Evolutionary conservation across 53 echinoderm and acorn worm genomes (phyloP), one percentile per base, ranked within the genome.

Genomic region (Astropecten irregularis): DNA sequence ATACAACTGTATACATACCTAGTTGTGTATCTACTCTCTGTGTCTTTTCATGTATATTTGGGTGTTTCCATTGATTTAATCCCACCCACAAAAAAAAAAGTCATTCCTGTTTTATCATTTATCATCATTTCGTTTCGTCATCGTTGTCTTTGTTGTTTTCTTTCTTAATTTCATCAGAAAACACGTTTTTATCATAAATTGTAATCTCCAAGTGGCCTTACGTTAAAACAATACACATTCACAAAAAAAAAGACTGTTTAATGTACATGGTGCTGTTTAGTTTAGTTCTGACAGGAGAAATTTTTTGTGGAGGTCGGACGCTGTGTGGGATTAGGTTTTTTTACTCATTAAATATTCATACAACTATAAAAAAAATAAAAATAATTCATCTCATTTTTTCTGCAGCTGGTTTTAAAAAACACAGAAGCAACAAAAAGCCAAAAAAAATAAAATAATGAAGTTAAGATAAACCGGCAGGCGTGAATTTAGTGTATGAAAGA

Each of bases 181-280:
- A 42, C 6, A 42, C 6, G 42, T 42, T 42, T 42, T 42, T 49
- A 32, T 22, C 44, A 44, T 59, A 62, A 62, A 61, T 79, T 79
- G 48, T 79, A 46, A 60, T 40, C 61, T 79, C 79, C 61, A 79
- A 79, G 79, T 79, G 79, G 79, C 79, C 79, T 79, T 79, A 61
- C n/a, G 79, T 79, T 79, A 58, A n/a, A 40, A 68, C 40, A 68
- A 8, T 40, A n/a, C n/a, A n/a, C n/a, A n/a, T n/a, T n/a, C n/a
- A n/a, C n/a, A n/a, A n/a, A n/a, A n/a, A n/a, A n/a, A n/a, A n/a
- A n/a, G n/a, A n/a, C n/a, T n/a, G 61, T 61, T 79, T 76, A 4
- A 59, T 32, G 79, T 79, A 79, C 18, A 79, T 79, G 79, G 79
- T 79, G 79, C 79, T 79, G 79, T 79, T 40, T 13, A 46, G 38